phyloP scores from a whole-genome alignment of 92 coral and sea anemone species.

The Chrysogorgia sp. region DNA sequence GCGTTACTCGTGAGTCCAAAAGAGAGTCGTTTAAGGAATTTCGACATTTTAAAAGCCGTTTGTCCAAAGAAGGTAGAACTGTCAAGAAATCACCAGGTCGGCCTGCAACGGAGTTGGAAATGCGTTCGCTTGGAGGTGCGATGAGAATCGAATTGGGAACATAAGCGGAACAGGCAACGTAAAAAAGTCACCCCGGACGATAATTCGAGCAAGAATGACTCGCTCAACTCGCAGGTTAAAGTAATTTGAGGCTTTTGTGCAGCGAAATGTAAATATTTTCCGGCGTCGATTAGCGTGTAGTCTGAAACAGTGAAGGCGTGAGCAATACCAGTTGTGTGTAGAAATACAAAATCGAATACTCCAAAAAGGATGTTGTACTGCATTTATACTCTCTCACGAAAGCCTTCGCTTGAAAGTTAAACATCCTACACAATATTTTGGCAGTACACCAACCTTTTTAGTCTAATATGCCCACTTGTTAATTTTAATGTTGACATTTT shows the following conservation, averaged over 20 bases:
- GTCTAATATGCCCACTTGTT: no score
- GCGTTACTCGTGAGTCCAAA: conserved; percentile 78
- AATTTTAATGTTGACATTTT: no score
- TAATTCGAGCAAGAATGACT: conserved; percentile 12
- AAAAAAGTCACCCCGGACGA: conserved; percentile 37
- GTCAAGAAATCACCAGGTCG: no score
- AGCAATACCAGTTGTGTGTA: no score
- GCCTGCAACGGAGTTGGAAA: conserved; percentile 86
- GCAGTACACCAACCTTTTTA: no score
- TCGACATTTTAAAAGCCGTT: no score
- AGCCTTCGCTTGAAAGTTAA: no score
- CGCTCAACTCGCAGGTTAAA: conserved; percentile 45
- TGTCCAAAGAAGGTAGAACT: conserved; percentile 88
- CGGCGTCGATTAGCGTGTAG: conserved; percentile 15
- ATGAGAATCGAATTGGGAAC: conserved; percentile 72
- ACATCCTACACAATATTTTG: no score
- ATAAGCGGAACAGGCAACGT: conserved; percentile 60
- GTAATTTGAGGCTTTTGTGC: neutral
- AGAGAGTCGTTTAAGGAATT: conserved; percentile 85
- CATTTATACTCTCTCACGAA: no score
- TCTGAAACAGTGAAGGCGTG: neutral
- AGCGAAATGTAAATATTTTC: neutral
- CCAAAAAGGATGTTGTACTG: no score
- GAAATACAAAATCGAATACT: no score
- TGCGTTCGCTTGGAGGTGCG: no score